Evolutionary conservation across 2,797 vertebrate genomes (phyloP), one percentile per base, ranked within the genome.

Genomic region (Acanthopagrus latus): DNA sequence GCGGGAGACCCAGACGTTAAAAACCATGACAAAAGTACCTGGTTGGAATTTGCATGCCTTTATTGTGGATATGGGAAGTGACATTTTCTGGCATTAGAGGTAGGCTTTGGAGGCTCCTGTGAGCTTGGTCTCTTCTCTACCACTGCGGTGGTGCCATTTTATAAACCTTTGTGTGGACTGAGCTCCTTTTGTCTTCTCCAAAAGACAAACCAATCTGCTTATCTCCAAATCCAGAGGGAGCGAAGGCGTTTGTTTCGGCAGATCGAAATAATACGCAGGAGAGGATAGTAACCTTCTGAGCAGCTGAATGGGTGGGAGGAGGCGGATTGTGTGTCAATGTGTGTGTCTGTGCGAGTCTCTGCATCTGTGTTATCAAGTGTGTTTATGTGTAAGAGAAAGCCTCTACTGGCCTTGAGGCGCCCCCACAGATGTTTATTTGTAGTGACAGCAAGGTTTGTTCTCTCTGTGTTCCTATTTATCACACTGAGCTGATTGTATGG

Each of bases 171-270:
- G 78, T 90, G 83, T 77, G 80, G 83, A 87, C 75, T 75, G 88
- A 84, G 89, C 84, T 87, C 56, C 86, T 79, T 92, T 93, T 93
- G 91, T 94, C 86, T 89, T 70, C 87, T 75, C 77, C 79, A 67
- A 82, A 88, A 92, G 89, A 93, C 90, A 93, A 91, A 92, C 88
- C 92, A 93, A 94, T 94, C 93, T 91, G 92, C 93, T 94, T 92
- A 93, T 94, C 94, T 91, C 71, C 0, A 78, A 88, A 90, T 92
- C 91, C 94, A 93, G 87, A 88, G 91, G 91, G 94, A 94, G 86
- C 74, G 69, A 78, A 83, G 88, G 87, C 89, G 78, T 93, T 93
- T 93, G 88, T 90, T 92, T 91, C 86, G 67, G 81, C 88, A 80
- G 87, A 92, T 91, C 84, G 75, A 90, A 93, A 92, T 93, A 93